Conservation (phyloP, 2,888 invertebrate genomes). For the Seira ritae region DNA sequence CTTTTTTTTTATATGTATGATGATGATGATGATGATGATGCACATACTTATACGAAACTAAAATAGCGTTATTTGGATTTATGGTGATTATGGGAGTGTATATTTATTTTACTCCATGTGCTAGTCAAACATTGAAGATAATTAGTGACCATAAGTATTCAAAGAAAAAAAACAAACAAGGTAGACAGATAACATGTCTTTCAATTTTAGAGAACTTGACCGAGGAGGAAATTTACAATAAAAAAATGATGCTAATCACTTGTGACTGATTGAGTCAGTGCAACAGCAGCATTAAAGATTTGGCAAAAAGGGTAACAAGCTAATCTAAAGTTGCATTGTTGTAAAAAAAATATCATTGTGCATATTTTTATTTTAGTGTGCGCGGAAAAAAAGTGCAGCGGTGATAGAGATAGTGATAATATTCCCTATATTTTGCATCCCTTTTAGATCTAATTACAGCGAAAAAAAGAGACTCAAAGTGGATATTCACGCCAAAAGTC, state of each 20-base stretch:
- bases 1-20: neutral
- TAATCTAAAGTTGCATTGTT: neutral
- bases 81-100: constrained; percentile 7
- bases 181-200: neutral
- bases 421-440: neutral
- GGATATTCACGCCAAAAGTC: neutral
- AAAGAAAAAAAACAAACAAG: neutral
- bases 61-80: constrained; percentile 8
- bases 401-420: neutral
- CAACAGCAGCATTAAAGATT: neutral
- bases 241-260: constrained; percentile 11
- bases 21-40: too few species aligned
- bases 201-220: constrained; percentile 11
- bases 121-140: neutral
- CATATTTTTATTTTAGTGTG: too few species aligned
- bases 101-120: constrained; percentile 1
- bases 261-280: constrained; percentile 7
- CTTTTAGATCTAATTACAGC: neutral
- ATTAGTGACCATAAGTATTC: constrained; percentile 7
- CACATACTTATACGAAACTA: neutral
- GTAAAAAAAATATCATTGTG: too few species aligned
- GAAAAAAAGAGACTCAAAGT: neutral
- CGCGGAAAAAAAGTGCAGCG: neutral
- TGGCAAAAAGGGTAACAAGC: neutral
- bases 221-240: constrained; percentile 7